Conservation (phyloP, 2,888 invertebrate species). For the Stenichneumon culpator region DNA sequence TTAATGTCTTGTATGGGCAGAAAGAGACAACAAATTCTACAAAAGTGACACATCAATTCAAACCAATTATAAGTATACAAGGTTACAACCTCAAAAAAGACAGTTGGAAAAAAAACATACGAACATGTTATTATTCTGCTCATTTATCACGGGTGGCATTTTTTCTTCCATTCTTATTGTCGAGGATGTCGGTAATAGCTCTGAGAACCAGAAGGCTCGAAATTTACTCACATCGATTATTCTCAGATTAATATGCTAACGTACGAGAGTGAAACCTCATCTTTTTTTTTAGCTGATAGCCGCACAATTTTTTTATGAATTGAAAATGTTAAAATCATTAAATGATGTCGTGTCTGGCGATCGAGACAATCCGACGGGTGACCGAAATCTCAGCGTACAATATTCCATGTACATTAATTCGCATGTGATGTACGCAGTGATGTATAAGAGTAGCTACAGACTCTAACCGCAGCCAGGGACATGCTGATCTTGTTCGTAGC, state of each 20-base stretch:
- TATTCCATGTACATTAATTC: too few relatives aligned
- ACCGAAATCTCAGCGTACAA: too few relatives aligned
- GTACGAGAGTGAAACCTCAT: background rate
- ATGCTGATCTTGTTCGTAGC: too few relatives aligned
- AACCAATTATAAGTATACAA: conserved; percentile 43
- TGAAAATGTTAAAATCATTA: too few relatives aligned
- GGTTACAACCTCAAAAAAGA: conserved; percentile 52
- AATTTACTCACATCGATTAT: conserved; percentile 63
- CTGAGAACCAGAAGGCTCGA: conserved; percentile 56
- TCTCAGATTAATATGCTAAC: conserved; percentile 4
- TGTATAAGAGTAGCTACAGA: too few relatives aligned
- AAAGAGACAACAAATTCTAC: background rate
- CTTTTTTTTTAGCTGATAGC: too few relatives aligned
- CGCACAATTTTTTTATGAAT: too few relatives aligned
- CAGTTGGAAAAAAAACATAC: conserved; percentile 68
- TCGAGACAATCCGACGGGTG: too few relatives aligned
- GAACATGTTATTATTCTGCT: conserved; percentile 75
- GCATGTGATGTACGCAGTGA: too few relatives aligned
- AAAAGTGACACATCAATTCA: background rate
- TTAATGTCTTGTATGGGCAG: background rate
- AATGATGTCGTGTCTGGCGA: too few relatives aligned
- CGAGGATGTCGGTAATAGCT: conserved; percentile 56
- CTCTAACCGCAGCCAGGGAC: too few relatives aligned
- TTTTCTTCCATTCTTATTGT: conserved; percentile 62
- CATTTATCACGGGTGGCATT: conserved; percentile 71